Percentiles rank a stretch among this genome's conserved stretches.
Conservation (phyloP, 2,113 vertebrate species). For the Okapia johnstoni region DNA sequence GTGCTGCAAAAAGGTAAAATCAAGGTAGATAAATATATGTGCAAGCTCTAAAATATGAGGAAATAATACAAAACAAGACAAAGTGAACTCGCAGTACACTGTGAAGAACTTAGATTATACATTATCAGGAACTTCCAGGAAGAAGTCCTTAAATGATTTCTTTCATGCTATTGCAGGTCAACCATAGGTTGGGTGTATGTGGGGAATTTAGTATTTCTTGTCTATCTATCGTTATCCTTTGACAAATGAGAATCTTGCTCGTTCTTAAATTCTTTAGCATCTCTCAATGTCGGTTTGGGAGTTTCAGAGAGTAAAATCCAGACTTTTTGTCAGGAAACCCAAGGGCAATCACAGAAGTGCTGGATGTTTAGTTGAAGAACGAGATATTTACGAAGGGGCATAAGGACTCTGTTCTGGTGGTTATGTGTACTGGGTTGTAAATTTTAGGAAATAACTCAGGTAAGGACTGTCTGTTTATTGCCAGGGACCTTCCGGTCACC, state of each 20-base stretch:
- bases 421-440: neutral
- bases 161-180: neutral
- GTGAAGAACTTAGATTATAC: neutral
- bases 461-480: neutral
- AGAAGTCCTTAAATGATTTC: neutral
- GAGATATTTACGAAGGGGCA: neutral
- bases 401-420: neutral
- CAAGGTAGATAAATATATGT: neutral
- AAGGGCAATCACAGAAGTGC: slow-evolving; percentile 26
- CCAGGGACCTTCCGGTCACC: neutral
- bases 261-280: neutral
- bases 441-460: slow-evolving; percentile 45
- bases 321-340: neutral
- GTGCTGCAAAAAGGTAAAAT: neutral
- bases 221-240: neutral
- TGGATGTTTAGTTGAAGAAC: neutral
- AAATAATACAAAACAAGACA: neutral
- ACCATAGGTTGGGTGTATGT: neutral
- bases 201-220: neutral
- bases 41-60: neutral
- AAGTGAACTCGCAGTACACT: neutral
- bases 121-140: neutral
- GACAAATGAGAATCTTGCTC: neutral
- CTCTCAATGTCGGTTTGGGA: neutral
- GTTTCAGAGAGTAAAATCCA: neutral